Percentiles rank a stretch among this genome's conserved stretches.
These are phyloP conservation scores for Atta cephalotes DNA, from an alignment of 1,140 invertebrate genomes.

Conservation along the genomic window DNA sequence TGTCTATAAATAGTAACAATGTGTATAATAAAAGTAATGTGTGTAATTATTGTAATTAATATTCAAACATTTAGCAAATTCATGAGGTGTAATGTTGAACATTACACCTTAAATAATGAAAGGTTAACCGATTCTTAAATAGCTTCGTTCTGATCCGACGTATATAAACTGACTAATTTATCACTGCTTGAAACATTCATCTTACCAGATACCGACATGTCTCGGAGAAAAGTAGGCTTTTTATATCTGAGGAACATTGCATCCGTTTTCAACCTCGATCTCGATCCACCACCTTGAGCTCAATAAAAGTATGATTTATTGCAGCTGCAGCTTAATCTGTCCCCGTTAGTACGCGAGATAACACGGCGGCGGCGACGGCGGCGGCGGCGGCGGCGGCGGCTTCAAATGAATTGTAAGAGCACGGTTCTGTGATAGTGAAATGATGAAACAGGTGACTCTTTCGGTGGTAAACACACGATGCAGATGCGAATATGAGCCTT, in stretches of 20 bases:
- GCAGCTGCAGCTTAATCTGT: slow-evolving; percentile 44
- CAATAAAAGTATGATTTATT: slow-evolving; percentile 70
- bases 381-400: slow-evolving; percentile 12
- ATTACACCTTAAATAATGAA: too few species aligned
- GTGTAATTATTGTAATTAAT: too few species aligned
- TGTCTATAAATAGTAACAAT: too few species aligned
- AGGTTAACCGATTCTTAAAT: background rate
- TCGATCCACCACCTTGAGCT: slow-evolving; percentile 67
- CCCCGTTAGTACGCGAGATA: slow-evolving; percentile 63
- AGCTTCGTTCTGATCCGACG: background rate
- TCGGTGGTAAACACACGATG: slow-evolving; percentile 59
- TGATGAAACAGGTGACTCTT: slow-evolving; percentile 72
- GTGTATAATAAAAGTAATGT: too few species aligned
- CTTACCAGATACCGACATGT: background rate
- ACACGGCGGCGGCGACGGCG: background rate
- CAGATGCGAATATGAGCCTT: slow-evolving; percentile 65
- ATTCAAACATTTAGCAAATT: too few species aligned
- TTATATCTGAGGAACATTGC: slow-evolving; percentile 1
- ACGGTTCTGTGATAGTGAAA: slow-evolving; percentile 71
- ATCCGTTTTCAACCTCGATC: slow-evolving; percentile 57
- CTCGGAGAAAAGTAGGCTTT: slow-evolving; percentile 20
- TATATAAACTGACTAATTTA: background rate
- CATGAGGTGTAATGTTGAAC: too few species aligned
- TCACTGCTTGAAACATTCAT: background rate
- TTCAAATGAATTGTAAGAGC: slow-evolving; percentile 32